Evolutionary conservation across 2,113 vertebrate genomes (phyloP), one percentile per base, ranked within the genome.

Genomic region (Loxodonta africana): DNA sequence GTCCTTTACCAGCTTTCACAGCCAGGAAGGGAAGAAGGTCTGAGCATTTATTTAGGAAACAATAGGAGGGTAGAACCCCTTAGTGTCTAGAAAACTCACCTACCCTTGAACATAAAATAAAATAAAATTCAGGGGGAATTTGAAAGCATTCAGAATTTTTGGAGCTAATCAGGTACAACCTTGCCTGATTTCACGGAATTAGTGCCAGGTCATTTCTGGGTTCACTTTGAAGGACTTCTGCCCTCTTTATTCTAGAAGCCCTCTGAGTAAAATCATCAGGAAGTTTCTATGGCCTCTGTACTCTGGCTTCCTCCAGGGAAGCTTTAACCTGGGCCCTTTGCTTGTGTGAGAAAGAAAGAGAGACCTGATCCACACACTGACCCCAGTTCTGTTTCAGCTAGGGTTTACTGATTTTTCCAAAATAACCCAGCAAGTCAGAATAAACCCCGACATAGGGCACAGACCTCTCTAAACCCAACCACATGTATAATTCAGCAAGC

Each of bases 401-500:
- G 28, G 51, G 17, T 37, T 88, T 88, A 71, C n/a, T 41, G 30
- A 95, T 53, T 92, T 88, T 95, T 82, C 60, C 30, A 76, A 69
- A 30, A 76, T 76, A 96, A 84, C 57, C n/a, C 69, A 95, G 62
- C 14, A 78, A 88, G 77, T 78, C 63, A 53, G 48, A 91, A 81
- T 74, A 92, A 96, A 96, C 51, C 3, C 62, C 76, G 51, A 94
- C 46, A 33, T 6, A 44, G 51, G 63, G 60, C 25, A 11, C 1
- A 67, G 60, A 14, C 21, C 26, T 88, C 60, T 92, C 65, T 85
- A 57, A 78, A 83, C 63, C 46, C 46, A 73, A 26, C 23, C 11
- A 26, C 57, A 60, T 46, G 41, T 77, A 8, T 74, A 91, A 63
- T 92, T 84, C 41, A 82, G n/a, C 51, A 92, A 17, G n/a, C 11